Conservation (phyloP, 2,888 invertebrate species). For the Melipona beecheii region DNA sequence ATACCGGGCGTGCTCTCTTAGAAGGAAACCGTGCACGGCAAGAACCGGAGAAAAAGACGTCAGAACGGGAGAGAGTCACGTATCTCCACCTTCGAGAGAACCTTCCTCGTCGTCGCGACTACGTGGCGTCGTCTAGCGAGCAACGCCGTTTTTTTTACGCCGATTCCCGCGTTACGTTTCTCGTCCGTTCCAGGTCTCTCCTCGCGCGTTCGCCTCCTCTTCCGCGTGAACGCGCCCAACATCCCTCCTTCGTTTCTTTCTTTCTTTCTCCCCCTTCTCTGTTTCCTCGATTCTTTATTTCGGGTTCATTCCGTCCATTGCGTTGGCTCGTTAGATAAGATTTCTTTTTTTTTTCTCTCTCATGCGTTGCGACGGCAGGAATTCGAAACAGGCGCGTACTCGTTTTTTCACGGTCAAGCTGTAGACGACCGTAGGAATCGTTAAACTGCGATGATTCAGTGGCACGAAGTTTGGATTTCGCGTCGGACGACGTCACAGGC, state of each 20-base stretch:
- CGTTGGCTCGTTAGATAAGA: conserved; percentile 46
- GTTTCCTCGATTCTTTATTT: too few relatives aligned
- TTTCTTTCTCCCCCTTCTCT: conserved; percentile 14
- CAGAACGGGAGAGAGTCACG: conserved; percentile 37
- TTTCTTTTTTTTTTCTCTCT: conserved; percentile 46
- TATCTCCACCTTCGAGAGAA: conserved; percentile 41
- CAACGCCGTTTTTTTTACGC: conserved; percentile 35
- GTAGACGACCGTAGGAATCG: too few relatives aligned
- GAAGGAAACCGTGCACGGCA: conserved; percentile 1
- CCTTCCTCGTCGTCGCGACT: conserved; percentile 52
- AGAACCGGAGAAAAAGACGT: conserved; percentile 3
- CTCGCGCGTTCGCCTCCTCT: conserved; percentile 6
- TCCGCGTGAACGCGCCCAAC: conserved; percentile 48
- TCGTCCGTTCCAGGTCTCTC: not conserved
- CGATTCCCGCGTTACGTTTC: conserved; percentile 24
- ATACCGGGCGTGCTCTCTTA: conserved; percentile 20
- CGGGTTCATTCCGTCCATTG: conserved; percentile 18
- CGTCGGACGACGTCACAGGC: too few relatives aligned
- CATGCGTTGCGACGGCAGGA: conserved; percentile 13
- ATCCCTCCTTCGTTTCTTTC: not conserved
- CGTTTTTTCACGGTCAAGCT: too few relatives aligned
- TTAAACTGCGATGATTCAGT: too few relatives aligned
- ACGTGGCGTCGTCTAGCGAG: conserved; percentile 51
- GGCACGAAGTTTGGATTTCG: too few relatives aligned
- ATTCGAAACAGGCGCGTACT: too few relatives aligned